Evolutionary conservation across 2,113 vertebrate species (phyloP).

Genomic region (Phocoena sinus): DNA sequence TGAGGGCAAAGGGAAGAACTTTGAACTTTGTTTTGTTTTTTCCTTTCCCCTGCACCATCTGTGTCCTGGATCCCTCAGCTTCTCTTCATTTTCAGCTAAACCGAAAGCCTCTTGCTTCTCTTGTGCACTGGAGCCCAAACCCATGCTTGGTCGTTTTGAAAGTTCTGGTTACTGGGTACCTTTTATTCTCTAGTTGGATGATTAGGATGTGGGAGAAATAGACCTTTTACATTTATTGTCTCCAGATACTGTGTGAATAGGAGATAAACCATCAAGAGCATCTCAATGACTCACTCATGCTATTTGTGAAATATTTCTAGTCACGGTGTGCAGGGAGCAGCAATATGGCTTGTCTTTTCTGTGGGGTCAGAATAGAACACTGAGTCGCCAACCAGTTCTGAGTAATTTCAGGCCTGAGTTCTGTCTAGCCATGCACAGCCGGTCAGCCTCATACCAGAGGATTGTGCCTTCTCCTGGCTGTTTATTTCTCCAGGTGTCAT

Average conservation of each 20-base stretch:
- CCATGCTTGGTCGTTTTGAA: not conserved
- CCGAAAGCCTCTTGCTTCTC: not conserved
- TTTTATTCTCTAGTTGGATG: not conserved
- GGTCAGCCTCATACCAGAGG: not conserved
- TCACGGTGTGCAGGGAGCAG: accelerated
- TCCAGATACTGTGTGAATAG: not conserved
- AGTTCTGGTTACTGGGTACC: not conserved
- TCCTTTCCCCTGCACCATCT: accelerated
- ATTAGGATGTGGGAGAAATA: not conserved
- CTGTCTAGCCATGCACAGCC: not conserved
- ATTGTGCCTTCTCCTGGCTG: too few species aligned
- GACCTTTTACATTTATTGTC: not conserved
- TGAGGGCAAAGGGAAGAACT: not conserved
- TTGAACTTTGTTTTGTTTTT: not conserved
- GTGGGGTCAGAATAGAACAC: not conserved
- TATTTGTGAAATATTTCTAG: not conserved
- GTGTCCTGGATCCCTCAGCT: not conserved
- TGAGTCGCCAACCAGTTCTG: not conserved
- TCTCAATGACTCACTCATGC: not conserved
- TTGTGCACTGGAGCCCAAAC: not conserved
- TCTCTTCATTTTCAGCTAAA: not conserved
- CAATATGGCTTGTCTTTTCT: not conserved
- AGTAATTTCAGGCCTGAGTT: not conserved
- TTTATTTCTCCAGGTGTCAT: not conserved
- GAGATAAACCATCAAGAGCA: not conserved